Percentiles rank a stretch among this genome's conserved stretches.
phyloP scores from a whole-genome alignment of 2,113 vertebrate genomes.

The Heterocephalus glaber region DNA sequence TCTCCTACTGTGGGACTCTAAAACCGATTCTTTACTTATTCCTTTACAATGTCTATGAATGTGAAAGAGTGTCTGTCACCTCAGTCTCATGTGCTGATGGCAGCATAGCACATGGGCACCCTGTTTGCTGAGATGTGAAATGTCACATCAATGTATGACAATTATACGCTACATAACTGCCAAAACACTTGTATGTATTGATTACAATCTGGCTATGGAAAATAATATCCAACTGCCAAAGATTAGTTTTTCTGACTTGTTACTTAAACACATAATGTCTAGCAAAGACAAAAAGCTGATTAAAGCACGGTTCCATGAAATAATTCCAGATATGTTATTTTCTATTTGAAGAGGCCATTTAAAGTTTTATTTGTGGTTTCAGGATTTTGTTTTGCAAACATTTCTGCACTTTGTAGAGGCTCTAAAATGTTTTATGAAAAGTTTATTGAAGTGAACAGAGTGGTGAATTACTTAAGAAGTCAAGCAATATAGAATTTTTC shows the following conservation, averaged over 20 bases:
- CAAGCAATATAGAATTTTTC: neutral
- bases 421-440: neutral
- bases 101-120: neutral
- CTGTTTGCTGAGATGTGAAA: neutral
- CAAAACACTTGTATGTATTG: neutral
- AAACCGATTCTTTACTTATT: neutral
- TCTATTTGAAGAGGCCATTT: constrained; percentile 4
- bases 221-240: neutral
- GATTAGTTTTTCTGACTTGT: neutral
- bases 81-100: neutral
- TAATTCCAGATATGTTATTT: constrained; percentile 22
- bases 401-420: neutral
- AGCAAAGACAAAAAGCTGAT: constrained; percentile 23
- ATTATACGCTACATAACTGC: too few relatives aligned
- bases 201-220: neutral
- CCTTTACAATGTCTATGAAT: rapidly evolving
- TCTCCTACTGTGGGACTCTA: rapidly evolving
- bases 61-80: neutral
- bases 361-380: neutral
- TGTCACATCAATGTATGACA: neutral
- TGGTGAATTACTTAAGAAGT: neutral
- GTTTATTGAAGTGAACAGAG: neutral
- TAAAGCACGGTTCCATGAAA: neutral
- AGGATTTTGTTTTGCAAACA: constrained; percentile 3
- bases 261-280: constrained; percentile 4